Conservation (phyloP, 1,140 invertebrate genomes). For the Drosophila yakuba region DNA sequence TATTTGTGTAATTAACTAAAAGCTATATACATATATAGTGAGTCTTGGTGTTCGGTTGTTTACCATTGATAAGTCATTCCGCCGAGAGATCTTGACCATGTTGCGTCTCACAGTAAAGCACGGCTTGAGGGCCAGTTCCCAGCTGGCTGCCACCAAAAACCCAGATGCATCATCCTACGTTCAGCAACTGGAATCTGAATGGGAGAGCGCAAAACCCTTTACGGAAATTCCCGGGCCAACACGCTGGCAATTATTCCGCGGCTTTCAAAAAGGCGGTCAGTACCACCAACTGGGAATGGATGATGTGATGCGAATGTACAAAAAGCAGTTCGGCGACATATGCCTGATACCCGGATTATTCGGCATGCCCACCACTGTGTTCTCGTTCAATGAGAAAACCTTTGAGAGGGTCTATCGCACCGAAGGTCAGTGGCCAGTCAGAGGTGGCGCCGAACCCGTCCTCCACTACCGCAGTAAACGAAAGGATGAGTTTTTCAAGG, state of each 20-base stretch:
- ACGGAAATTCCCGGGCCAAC: constrained; percentile 55
- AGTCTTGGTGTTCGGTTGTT: neutral
- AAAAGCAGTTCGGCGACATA: constrained; percentile 50
- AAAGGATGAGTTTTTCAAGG: constrained; percentile 48
- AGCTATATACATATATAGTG: constrained; percentile 1
- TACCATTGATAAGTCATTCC: neutral
- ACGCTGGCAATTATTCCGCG: constrained; percentile 54
- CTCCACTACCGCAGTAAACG: constrained; percentile 46
- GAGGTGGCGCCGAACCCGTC: constrained; percentile 45
- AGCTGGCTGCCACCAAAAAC: constrained; percentile 3
- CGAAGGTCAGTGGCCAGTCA: constrained; percentile 64
- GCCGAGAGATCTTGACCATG: constrained; percentile 2
- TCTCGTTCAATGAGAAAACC: constrained; percentile 45
- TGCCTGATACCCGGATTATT: constrained; percentile 53
- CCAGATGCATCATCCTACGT: constrained; percentile 21
- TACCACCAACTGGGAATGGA: constrained; percentile 33
- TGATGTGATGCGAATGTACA: constrained; percentile 27
- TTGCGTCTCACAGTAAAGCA: neutral
- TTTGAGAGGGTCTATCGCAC: constrained; percentile 55
- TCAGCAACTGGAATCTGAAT: constrained; percentile 46
- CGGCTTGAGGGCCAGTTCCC: constrained; percentile 16
- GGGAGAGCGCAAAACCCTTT: constrained; percentile 50
- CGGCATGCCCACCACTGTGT: constrained; percentile 60
- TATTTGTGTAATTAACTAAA: constrained; percentile 12
- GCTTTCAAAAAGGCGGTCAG: constrained; percentile 59